A percentile compares a stretch with the other conserved stretches of the same genome.
phyloP scores from a whole-genome alignment of 2,888 invertebrate species.

The Heteromurus nitidus region DNA sequence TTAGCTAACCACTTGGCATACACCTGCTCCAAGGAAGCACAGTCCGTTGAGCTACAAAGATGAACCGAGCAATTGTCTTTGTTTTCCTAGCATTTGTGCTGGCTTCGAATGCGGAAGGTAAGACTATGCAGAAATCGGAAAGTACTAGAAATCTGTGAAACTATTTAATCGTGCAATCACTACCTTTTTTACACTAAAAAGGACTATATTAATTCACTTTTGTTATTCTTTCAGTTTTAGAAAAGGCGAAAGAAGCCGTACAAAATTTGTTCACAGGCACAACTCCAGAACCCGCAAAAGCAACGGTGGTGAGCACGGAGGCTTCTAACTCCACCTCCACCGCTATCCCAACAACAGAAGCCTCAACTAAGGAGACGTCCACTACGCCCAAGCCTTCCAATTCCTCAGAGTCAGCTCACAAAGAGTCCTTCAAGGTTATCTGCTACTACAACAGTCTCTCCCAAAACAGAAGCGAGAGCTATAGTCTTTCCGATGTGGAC shows the following conservation, averaged over 20 bases:
- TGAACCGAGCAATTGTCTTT: too few species aligned
- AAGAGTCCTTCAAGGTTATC: conserved; percentile 50
- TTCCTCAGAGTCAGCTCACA: neutral
- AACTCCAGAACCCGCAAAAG: neutral
- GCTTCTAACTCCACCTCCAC: neutral
- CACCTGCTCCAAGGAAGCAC: too few species aligned
- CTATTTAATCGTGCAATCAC: too few species aligned
- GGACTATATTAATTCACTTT: too few species aligned
- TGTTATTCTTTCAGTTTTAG: too few species aligned
- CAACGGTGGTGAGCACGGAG: neutral
- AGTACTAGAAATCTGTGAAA: too few species aligned
- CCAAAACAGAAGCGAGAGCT: conserved; percentile 17
- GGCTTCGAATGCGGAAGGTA: conserved; percentile 28
- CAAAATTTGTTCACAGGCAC: neutral
- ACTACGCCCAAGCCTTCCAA: neutral
- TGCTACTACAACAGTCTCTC: conserved; percentile 53
- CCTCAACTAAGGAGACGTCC: neutral
- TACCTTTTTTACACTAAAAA: too few species aligned
- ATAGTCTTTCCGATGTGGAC: conserved; percentile 44
- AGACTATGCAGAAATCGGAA: too few species aligned
- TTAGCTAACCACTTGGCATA: too few species aligned
- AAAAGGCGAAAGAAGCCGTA: too few species aligned
- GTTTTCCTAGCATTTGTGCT: conserved; percentile 20
- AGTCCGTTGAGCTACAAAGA: too few species aligned
- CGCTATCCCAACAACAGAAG: neutral